These are phyloP conservation scores for Neosilurus mollespiculum DNA, from an alignment of 2,797 vertebrate genomes.

Conservation along the genomic window DNA sequence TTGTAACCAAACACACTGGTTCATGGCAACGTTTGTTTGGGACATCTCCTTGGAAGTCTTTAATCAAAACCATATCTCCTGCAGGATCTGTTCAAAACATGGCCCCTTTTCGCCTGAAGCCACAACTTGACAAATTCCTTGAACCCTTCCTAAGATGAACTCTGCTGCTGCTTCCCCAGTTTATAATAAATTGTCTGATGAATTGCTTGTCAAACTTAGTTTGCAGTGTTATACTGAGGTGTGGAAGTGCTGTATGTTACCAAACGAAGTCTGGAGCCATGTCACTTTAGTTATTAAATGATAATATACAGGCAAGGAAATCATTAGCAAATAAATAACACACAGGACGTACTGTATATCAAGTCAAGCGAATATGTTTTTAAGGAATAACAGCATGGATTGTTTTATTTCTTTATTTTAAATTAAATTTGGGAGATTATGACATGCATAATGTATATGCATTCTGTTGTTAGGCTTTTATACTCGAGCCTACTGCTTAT, in stretches of 20 bases:
- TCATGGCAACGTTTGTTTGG: conserved; percentile 75
- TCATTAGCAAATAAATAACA: neutral
- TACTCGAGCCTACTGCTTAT: too few species aligned
- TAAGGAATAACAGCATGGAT: too few species aligned
- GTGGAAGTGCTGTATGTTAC: conserved; percentile 38
- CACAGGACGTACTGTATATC: neutral
- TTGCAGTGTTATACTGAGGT: conserved; percentile 22
- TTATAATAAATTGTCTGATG: conserved; percentile 51
- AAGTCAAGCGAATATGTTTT: too few species aligned
- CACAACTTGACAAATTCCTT: conserved; percentile 54
- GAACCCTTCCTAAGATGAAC: conserved; percentile 35
- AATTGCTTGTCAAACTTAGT: conserved; percentile 48
- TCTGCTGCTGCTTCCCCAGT: conserved; percentile 12
- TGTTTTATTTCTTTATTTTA: too few species aligned
- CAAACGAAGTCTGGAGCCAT: conserved; percentile 21
- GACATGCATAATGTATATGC: too few species aligned
- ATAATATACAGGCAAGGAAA: neutral
- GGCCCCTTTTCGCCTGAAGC: conserved; percentile 51
- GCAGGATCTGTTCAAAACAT: conserved; percentile 50
- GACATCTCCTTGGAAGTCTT: conserved; percentile 67
- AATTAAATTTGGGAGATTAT: too few species aligned
- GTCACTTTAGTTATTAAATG: conserved; percentile 5
- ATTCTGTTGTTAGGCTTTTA: too few species aligned
- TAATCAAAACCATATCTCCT: conserved; percentile 66
- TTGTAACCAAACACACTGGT: conserved; percentile 74